phyloP scores from a whole-genome alignment of 2,797 vertebrate genomes.

The Anableps anableps region DNA sequence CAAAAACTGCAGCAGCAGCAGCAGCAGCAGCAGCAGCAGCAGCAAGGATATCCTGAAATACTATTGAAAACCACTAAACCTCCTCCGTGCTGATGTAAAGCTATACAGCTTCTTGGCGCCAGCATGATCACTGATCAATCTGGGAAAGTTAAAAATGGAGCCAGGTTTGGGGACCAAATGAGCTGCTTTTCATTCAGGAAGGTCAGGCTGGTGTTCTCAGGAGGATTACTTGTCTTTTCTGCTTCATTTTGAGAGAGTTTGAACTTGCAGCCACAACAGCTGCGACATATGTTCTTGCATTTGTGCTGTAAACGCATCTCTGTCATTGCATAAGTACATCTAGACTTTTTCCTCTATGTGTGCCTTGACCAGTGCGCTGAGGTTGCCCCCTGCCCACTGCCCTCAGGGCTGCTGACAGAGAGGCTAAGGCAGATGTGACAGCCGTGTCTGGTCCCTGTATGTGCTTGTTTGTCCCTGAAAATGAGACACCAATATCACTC shows the following conservation, averaged over 20 bases:
- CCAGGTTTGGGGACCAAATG: conserved; percentile 62
- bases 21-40: conserved; percentile 67
- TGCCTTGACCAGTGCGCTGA: conserved; percentile 38
- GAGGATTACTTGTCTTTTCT: conserved; percentile 1
- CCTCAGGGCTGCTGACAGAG: conserved; percentile 71
- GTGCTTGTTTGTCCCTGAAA: conserved; percentile 81
- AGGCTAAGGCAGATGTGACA: conserved; percentile 83
- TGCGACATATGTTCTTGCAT: conserved; percentile 32
- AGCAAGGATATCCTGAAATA: conserved; percentile 81
- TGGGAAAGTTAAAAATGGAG: conserved; percentile 77
- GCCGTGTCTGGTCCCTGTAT: conserved; percentile 84
- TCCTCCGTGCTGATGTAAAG: conserved; percentile 74
- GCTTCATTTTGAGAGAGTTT: conserved; percentile 2
- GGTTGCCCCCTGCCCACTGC: conserved; percentile 63
- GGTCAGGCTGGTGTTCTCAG: conserved; percentile 53
- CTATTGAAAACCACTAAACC: conserved; percentile 83
- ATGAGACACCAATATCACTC: conserved; percentile 76
- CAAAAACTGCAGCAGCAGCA: conserved; percentile 76
- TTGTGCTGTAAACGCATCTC: conserved; percentile 26
- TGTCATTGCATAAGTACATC: conserved; percentile 34
- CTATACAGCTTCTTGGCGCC: conserved; percentile 79
- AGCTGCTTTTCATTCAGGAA: conserved; percentile 66
- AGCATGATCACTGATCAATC: conserved; percentile 80
- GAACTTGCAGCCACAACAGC: conserved; percentile 14
- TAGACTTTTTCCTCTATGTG: conserved; percentile 29